Conservation (phyloP, 2,797 vertebrate species). For the Lepilemur ruficaudatus region DNA sequence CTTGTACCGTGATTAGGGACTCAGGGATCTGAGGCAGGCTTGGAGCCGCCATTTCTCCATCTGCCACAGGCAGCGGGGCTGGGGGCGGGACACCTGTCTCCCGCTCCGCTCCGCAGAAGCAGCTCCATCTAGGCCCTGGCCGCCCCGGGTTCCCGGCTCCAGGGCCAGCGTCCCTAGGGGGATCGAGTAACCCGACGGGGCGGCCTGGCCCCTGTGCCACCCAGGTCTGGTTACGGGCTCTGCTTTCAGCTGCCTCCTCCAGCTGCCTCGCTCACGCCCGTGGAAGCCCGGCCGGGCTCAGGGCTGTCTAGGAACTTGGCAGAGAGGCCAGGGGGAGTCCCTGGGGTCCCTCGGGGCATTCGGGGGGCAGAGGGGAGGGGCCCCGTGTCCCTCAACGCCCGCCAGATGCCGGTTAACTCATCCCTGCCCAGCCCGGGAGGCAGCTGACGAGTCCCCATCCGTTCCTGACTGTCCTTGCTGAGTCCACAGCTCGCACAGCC, state of each 20-base stretch:
- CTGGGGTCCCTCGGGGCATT: neutral
- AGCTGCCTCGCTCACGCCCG: conserved; percentile 24
- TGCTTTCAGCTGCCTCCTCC: conserved; percentile 61
- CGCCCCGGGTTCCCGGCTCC: neutral
- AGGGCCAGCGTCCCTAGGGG: neutral
- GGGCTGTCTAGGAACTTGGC: conserved; percentile 70
- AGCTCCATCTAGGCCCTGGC: neutral
- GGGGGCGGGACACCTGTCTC: neutral
- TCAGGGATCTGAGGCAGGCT: fast-evolving
- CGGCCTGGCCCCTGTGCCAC: neutral
- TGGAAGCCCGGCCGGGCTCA: neutral
- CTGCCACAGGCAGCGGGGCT: neutral
- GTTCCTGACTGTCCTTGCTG: neutral
- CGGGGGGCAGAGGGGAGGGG: neutral
- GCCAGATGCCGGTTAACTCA: neutral
- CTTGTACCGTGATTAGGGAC: neutral
- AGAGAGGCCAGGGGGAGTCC: neutral
- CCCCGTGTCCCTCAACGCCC: fast-evolving
- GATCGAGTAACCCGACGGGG: conserved; percentile 51
- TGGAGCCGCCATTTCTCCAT: neutral
- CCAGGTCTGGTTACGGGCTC: conserved; percentile 69
- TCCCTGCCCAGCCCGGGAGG: neutral
- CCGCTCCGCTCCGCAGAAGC: neutral
- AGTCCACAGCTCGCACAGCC: no score
- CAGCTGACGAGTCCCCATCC: neutral